Evolutionary conservation across 1,140 invertebrate species (phyloP), one percentile per base, ranked within the genome.

Genomic region (Chelonus insularis): DNA sequence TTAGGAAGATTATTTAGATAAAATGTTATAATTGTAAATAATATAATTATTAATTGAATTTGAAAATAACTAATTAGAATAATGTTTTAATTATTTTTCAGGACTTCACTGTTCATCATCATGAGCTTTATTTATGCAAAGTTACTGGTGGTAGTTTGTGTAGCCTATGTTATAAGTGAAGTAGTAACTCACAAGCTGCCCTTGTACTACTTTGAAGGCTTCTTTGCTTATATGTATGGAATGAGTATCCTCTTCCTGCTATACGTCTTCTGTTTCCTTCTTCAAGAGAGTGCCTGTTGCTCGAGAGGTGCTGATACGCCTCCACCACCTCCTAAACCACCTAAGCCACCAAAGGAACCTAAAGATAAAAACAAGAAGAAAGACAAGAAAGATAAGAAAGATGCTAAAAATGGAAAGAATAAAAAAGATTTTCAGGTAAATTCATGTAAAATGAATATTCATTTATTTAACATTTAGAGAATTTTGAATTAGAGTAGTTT

Each of bases 141-240:
- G 76, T 87, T 96, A 25, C 83, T 96, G 75, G 90, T 96, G 64
- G 92, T 96, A 57, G 87, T 95, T 14, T 96, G 94, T 84, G 87
- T 96, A 75, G 93, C 92, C 58, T 95, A 94, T 77, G 91, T 96
- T 66, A 91, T 96, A 73, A 93, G 93, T 70, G 93, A 96, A 84
- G 92, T 95, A 69, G 91, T 95, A 68, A 96, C 93, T 56, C 91
- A 95, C 79, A 92, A 91, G 78, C 85, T 96, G 61, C 94, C 94
- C 51, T 86, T 95, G 29, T 95, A 93, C 81, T 90, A 90, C 72
- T 95, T 96, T 84, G 94, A 99, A 88, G 93, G 92, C 60, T 97
- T 98, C 85, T 98, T 97, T 85, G 94, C 96, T 43, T 99, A 97
- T 81, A 86, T 99, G 43, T 98, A 98, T 81, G 91, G 92, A 66